Conservation (phyloP, 2,113 vertebrate genomes). For the Xiphias gladius region DNA sequence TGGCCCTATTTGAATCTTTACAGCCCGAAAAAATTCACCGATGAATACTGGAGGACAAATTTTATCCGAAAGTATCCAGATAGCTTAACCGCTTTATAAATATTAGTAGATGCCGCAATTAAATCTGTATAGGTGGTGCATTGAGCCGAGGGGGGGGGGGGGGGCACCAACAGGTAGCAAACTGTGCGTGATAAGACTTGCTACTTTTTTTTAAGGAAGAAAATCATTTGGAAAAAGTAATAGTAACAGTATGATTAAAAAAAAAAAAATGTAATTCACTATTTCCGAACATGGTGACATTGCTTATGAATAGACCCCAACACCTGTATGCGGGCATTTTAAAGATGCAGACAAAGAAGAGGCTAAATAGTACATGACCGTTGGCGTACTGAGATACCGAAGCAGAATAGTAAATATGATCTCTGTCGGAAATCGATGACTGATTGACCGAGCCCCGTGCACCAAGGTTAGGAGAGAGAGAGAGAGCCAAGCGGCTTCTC, state of each 20-base stretch:
- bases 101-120: background rate
- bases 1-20: no score
- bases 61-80: background rate
- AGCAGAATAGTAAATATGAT: slow-evolving; percentile 68
- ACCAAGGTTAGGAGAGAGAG: slow-evolving; percentile 9
- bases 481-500: slow-evolving; percentile 6
- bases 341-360: slow-evolving; percentile 15
- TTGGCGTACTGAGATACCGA: slow-evolving; percentile 49
- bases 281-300: slow-evolving; percentile 21
- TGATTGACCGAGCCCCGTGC: slow-evolving; percentile 47
- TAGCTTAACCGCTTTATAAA: background rate
- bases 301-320: slow-evolving; percentile 29
- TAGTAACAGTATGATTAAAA: background rate
- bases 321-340: background rate
- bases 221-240: background rate
- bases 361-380: slow-evolving; percentile 17
- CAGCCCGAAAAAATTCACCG: background rate
- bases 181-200: background rate
- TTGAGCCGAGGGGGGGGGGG: no score
- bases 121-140: background rate
- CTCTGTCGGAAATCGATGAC: slow-evolving; percentile 67
- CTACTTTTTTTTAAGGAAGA: background rate
- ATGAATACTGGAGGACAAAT: background rate
- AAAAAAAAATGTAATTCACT: background rate
- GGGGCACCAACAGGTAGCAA: slow-evolving; percentile 35